A percentile compares a stretch with the other conserved stretches of the same genome.
phyloP scores from a whole-genome alignment of 2,888 invertebrate species.

The Agonum fuliginosum region DNA sequence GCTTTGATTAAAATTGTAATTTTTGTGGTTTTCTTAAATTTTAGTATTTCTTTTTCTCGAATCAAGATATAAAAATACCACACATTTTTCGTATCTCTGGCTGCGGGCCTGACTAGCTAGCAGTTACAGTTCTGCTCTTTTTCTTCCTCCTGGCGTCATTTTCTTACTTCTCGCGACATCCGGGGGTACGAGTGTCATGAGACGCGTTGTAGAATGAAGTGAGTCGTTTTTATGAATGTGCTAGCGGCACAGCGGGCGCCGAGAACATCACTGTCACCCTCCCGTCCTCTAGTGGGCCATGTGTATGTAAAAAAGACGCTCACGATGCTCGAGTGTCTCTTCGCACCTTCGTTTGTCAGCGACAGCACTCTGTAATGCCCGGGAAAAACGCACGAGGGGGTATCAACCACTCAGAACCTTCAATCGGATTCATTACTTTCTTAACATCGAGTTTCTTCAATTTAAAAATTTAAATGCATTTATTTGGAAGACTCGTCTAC shows the following conservation, averaged over 20 bases:
- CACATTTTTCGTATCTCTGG: too few species aligned
- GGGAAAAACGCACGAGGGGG: constrained; percentile 18
- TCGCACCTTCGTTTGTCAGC: constrained; percentile 38
- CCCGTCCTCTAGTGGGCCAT: constrained; percentile 23
- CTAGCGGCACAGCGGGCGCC: neutral
- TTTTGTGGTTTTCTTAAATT: too few species aligned
- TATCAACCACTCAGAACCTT: too few species aligned
- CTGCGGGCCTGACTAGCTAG: too few species aligned
- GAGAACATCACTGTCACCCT: neutral
- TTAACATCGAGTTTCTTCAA: too few species aligned
- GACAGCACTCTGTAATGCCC: constrained; percentile 1
- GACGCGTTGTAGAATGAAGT: constrained; percentile 12
- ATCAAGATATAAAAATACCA: too few species aligned
- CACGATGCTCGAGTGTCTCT: constrained; percentile 30
- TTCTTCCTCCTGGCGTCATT: neutral
- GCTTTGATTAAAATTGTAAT: too few species aligned
- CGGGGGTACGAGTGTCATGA: neutral
- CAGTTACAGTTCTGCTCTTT: neutral
- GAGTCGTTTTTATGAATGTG: constrained; percentile 44
- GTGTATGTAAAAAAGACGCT: constrained; percentile 42
- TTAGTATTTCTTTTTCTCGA: too few species aligned
- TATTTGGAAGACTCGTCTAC: too few species aligned
- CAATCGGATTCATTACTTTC: too few species aligned
- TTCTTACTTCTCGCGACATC: neutral
- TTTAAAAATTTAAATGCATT: too few species aligned